These are phyloP conservation scores for Ascidia mentula DNA, from an alignment of 23 tunicate genomes.

Conservation along the genomic window DNA sequence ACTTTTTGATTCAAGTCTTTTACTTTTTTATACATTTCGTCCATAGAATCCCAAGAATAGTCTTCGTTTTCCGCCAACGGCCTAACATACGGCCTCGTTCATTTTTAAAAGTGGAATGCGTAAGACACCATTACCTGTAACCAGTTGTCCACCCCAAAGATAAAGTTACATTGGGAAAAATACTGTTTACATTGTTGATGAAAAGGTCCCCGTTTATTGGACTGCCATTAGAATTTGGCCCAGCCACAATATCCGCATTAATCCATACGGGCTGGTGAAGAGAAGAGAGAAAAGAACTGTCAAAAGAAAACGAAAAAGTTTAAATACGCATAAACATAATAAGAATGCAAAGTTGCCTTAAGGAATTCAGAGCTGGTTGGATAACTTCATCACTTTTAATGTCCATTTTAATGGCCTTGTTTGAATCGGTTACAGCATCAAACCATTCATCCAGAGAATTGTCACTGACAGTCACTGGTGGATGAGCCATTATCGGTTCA, in stretches of 20 bases:
- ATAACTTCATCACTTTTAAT: constrained; percentile 62
- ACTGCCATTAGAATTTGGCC: constrained; percentile 40
- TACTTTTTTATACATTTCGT: constrained; percentile 56
- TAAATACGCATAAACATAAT: background rate
- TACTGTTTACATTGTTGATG: constrained; percentile 32
- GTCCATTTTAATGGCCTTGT: constrained; percentile 69
- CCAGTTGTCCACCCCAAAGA: constrained; percentile 85
- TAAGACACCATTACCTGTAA: constrained; percentile 34
- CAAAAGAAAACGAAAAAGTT: too few relatives aligned
- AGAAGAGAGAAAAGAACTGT: background rate
- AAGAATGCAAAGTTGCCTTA: constrained; percentile 19
- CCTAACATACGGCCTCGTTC: background rate
- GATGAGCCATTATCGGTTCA: constrained; percentile 71
- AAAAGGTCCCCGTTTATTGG: constrained; percentile 39
- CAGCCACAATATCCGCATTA: constrained; percentile 64
- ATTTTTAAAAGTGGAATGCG: background rate
- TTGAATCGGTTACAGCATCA: constrained; percentile 33
- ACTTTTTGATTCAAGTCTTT: constrained; percentile 35
- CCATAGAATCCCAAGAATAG: constrained; percentile 81
- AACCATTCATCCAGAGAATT: constrained; percentile 65
- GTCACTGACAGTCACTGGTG: constrained; percentile 49
- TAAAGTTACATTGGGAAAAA: constrained; percentile 70
- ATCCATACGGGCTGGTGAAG: constrained; percentile 91
- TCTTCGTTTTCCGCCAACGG: background rate
- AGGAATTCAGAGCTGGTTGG: constrained; percentile 42